Evolutionary conservation across 2,888 invertebrate species (phyloP), one percentile per base, ranked within the genome.

Genomic region (Agriopis aurantiaria): DNA sequence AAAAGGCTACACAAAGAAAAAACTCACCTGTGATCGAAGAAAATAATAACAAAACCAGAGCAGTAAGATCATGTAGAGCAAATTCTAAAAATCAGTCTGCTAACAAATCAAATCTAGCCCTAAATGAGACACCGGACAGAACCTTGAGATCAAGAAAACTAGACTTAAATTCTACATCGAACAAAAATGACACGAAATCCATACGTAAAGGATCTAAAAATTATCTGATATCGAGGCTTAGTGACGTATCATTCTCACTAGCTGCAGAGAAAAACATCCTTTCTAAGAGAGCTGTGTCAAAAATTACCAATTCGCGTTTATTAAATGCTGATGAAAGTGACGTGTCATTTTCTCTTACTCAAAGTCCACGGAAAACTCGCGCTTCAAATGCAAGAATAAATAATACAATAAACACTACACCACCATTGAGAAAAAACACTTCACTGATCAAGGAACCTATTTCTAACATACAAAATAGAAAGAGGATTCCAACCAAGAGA

Each of bases 31-130:
- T 61, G 10, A 65, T 65, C 56, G 70, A 68, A 49, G 58, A 58
- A 40, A 52, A 59, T 51, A 59, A 40, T 52, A 60, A 60, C 17
- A 78, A 68, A 17, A 70, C 59, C 61, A 75, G 82, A 5, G 74
- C 77, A 10, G 14, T 82, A 4, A 77, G 80, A 57, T 75, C 79
- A 4, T 84, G 80, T 77, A 72, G 80, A 48, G 8, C 51, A 9
- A 17, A 75, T 65, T 46, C 72, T 67, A 43, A 76, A 73, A 73
- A 73, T 10, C 51, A 40, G 45, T 60, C 58, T 56, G 55, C 51
- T n/a, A 43, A 73, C 63, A 75, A 58, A 78, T 65, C 65, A 71
- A 68, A 51, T 75, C 64, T 7, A 56, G 65, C 17, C n/a, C 11
- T 10, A 71, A 77, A 69, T 23, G 53, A n/a, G 55, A 71, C 71